These are phyloP conservation scores for Panthera leo DNA, from an alignment of 2,113 vertebrate genomes.

Conservation along the genomic window DNA sequence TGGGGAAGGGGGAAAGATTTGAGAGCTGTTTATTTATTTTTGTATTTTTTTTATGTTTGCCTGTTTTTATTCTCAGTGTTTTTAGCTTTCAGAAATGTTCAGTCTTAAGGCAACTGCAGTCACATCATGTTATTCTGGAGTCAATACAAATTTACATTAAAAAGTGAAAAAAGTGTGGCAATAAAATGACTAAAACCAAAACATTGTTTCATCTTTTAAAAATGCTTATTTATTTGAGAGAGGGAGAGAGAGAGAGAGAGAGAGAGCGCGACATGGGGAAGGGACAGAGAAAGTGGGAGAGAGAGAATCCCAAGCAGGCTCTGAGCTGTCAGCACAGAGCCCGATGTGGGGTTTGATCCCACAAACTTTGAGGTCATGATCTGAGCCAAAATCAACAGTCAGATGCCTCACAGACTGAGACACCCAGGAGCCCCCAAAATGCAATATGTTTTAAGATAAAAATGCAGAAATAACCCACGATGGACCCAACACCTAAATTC, in stretches of 20 bases:
- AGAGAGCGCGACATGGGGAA: too few species aligned
- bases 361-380: too few species aligned
- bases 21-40: not conserved
- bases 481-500: not conserved
- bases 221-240: too few species aligned
- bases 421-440: not conserved
- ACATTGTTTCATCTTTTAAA: too few species aligned
- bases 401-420: too few species aligned
- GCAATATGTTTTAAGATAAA: not conserved
- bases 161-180: not conserved
- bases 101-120: conserved; percentile 17
- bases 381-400: too few species aligned
- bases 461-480: not conserved
- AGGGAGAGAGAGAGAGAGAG: too few species aligned
- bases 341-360: too few species aligned
- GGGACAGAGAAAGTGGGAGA: too few species aligned
- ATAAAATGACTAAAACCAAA: conserved; percentile 9
- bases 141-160: not conserved
- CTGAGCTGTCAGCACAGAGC: too few species aligned
- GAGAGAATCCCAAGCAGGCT: too few species aligned
- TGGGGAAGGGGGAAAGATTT: not conserved
- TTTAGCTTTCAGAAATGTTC: conserved; percentile 54
- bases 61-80: not conserved
- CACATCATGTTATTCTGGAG: not conserved
- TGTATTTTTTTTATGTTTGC: not conserved